These are phyloP conservation scores for Lumbricus terrestris DNA, from an alignment of 2,888 invertebrate genomes.

Conservation along the genomic window DNA sequence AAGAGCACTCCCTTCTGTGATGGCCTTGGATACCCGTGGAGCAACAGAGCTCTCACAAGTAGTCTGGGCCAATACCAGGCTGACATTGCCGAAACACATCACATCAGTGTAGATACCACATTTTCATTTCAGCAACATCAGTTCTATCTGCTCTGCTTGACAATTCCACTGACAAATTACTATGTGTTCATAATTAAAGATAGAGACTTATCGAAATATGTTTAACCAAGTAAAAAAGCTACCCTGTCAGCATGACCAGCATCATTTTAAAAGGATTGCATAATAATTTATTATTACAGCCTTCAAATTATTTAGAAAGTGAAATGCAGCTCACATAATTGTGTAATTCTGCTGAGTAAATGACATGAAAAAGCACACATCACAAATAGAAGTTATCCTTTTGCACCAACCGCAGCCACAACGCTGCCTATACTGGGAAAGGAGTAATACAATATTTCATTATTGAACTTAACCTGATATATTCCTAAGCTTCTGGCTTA, in stretches of 20 bases:
- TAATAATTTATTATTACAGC: background rate
- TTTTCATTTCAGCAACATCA: background rate
- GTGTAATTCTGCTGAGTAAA: background rate
- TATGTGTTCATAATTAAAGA: background rate
- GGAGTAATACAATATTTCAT: background rate
- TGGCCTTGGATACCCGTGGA: no score
- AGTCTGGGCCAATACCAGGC: no score
- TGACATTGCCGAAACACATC: background rate
- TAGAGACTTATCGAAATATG: background rate
- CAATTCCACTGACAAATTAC: background rate
- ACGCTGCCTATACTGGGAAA: background rate
- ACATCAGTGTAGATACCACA: background rate
- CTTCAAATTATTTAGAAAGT: background rate
- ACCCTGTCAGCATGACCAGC: no score
- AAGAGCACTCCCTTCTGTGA: no score
- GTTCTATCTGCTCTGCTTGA: background rate
- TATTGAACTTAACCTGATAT: background rate
- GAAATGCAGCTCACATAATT: background rate
- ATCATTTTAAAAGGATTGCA: background rate
- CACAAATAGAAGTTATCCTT: background rate
- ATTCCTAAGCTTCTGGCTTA: background rate
- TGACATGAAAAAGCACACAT: background rate
- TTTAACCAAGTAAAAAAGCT: background rate
- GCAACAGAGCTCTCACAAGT: no score
- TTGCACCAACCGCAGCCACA: background rate